Evolutionary conservation across 2,113 vertebrate species (phyloP).

Genomic region (Motacilla alba): DNA sequence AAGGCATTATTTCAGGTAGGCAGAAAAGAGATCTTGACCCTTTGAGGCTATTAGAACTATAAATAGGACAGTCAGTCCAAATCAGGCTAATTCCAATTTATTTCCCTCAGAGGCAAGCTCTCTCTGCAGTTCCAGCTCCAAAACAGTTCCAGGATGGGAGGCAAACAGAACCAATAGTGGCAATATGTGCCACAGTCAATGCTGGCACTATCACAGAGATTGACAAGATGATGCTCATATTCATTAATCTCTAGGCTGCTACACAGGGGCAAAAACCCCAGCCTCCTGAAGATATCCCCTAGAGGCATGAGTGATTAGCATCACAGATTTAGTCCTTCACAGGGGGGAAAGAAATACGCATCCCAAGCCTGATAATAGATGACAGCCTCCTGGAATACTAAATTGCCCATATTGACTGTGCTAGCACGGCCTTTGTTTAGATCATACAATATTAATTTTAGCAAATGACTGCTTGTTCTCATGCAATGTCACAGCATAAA

Average conservation of each 20-base stretch:
- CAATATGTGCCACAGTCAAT: not conserved
- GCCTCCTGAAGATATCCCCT: not conserved
- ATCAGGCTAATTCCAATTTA: not conserved
- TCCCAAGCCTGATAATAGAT: not conserved
- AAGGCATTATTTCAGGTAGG: not conserved
- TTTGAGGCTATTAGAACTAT: not conserved
- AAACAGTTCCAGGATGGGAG: not conserved
- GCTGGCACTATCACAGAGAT: not conserved
- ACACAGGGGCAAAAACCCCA: not conserved
- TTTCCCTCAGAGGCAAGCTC: not conserved
- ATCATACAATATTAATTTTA: not conserved
- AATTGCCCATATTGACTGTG: not conserved
- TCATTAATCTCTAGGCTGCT: not conserved
- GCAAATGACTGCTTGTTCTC: not conserved
- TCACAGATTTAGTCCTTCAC: not conserved
- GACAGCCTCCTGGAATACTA: not conserved
- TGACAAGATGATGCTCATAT: not conserved
- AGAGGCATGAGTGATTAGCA: not conserved
- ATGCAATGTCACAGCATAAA: not conserved
- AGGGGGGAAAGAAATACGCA: fast-evolving
- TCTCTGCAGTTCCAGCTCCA: not conserved
- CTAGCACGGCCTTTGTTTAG: not conserved
- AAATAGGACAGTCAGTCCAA: not conserved
- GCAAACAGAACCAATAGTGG: not conserved
- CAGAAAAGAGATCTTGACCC: not conserved